Base-by-base conservation (phyloP, 2,888 invertebrate genomes). In the Ophion slaviceki region DNA sequence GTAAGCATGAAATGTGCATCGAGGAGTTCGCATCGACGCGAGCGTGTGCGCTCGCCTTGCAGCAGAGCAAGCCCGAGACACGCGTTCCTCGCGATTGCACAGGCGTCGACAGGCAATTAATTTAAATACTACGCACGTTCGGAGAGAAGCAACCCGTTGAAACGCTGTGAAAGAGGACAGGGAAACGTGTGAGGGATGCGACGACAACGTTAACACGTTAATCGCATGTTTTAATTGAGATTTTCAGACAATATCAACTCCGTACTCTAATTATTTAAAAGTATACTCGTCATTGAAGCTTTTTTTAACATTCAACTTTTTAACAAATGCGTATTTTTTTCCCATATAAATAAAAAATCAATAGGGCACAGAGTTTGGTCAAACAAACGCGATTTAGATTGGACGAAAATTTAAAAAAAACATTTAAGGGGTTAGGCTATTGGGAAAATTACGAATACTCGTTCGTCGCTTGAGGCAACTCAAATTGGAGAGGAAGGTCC, bases 71-170 rank as follows among this genome's bases (percentile, higher is more conserved):
- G 59, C 75, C 59, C 78, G 74, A 79, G 80, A 72, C 62, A 28
- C 24, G 28, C 62, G 84, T 78, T 66, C 79, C 81, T 82, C 84
- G 80, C 66, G 79, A 75, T 81, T 82, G 64, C 85, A 80, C 71
- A 84, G 84, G 87, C 82, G 86, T 87, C 87, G 88, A 87, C 87
- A 87, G 84, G 86, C 86, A 87, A 87, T 88, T 88, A 88, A 88
- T 85, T 81, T 87, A 86, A 86, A 80, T 86, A 88, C 82, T 81
- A 85, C 85, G 75, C 82, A 47, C 79, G 82, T 79, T 71, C 57
- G 62, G 32, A 57, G 79, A 72, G 77, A 81, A 77, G 80, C 47
- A 67, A 14, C 71, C 67, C 64, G 71, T 11, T 59, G 77, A 59
- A 77, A 85, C 66, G 64, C 24, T 2, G 68, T 24, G 17, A 40